Percentiles rank a stretch among this genome's conserved stretches.
Conservation (phyloP, 1,140 invertebrate genomes). For the Camponotus vicinus region DNA sequence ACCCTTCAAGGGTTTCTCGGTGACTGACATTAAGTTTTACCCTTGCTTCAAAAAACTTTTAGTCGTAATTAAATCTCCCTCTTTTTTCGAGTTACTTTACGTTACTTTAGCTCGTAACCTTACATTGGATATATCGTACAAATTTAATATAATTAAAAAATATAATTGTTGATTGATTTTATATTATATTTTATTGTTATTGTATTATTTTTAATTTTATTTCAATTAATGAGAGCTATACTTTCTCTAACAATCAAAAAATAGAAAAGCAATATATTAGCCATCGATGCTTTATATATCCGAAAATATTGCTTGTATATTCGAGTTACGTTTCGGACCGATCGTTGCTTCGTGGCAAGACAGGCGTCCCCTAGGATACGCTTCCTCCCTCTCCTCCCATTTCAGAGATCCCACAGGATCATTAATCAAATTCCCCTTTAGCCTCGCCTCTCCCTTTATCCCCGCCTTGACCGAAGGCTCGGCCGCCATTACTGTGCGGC, state of each 20-base stretch:
- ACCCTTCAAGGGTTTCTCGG: slow-evolving; percentile 13
- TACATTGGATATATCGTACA: background rate
- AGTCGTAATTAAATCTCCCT: slow-evolving; percentile 40
- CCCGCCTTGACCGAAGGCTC: slow-evolving; percentile 74
- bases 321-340: slow-evolving; percentile 64
- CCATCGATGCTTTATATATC: slow-evolving; percentile 35
- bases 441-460: slow-evolving; percentile 77
- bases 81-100: background rate
- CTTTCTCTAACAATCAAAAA: background rate
- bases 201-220: background rate
- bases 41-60: slow-evolving; percentile 42
- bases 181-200: slow-evolving; percentile 15
- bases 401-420: slow-evolving; percentile 81
- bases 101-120: background rate
- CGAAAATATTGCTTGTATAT: slow-evolving; percentile 63
- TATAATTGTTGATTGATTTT: background rate
- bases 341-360: slow-evolving; percentile 70
- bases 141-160: background rate
- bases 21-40: slow-evolving; percentile 50
- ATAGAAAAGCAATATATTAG: background rate
- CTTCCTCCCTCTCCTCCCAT: slow-evolving; percentile 71
- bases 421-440: slow-evolving; percentile 85
- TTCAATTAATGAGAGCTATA: background rate
- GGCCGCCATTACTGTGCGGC: slow-evolving; percentile 82
- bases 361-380: slow-evolving; percentile 82